These are phyloP conservation scores for Notarius quadriscutis DNA, from an alignment of 2,113 vertebrate species.

Conservation along the genomic window DNA sequence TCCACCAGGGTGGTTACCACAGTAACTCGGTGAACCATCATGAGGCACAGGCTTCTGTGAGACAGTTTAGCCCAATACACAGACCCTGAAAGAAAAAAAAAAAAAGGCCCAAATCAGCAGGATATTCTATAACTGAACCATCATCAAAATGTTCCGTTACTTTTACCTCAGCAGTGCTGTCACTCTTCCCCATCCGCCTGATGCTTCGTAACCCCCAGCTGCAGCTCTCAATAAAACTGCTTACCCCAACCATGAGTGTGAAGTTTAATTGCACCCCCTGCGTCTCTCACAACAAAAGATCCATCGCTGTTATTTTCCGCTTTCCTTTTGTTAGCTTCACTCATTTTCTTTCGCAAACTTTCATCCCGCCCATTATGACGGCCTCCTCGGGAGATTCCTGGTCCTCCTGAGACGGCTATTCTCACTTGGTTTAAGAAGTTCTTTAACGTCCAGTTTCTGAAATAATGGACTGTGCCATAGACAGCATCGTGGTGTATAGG, in stretches of 20 bases:
- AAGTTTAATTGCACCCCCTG: conserved; percentile 54
- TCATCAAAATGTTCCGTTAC: conserved; percentile 13
- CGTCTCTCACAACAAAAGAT: conserved; percentile 50
- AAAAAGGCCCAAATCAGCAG: not conserved
- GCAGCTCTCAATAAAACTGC: conserved; percentile 44
- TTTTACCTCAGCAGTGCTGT: not conserved
- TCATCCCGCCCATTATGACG: not conserved
- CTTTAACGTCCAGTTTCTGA: conserved; percentile 50
- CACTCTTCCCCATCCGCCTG: conserved; percentile 28
- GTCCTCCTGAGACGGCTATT: conserved; percentile 17
- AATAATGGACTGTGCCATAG: conserved; percentile 42
- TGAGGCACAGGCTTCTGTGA: not conserved
- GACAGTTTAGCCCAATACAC: not conserved
- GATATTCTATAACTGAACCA: not conserved
- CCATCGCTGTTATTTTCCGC: conserved; percentile 24
- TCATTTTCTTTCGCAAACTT: conserved; percentile 29
- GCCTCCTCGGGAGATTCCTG: conserved; percentile 8
- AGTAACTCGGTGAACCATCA: not conserved
- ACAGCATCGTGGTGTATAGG: not conserved
- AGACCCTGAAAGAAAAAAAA: not conserved
- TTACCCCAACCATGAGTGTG: conserved; percentile 33
- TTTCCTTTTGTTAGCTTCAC: not conserved
- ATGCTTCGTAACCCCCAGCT: conserved; percentile 20
- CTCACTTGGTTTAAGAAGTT: conserved; percentile 55
- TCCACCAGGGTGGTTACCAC: not conserved